phyloP scores from a whole-genome alignment of 2,888 invertebrate species.

The Chaitophorus viminalis region DNA sequence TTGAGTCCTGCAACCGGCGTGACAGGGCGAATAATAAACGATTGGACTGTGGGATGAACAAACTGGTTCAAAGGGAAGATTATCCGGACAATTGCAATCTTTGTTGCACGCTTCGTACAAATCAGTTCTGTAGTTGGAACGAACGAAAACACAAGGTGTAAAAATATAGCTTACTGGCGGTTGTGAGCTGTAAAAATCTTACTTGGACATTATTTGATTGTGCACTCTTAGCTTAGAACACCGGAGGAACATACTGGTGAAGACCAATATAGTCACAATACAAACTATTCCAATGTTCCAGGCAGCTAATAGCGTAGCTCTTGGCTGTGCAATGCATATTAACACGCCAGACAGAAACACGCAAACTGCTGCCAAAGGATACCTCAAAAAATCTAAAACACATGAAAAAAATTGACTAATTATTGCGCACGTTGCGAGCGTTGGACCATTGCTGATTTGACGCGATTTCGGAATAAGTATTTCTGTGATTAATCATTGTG shows the following conservation, averaged over 20 bases:
- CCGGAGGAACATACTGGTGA: constrained; percentile 68
- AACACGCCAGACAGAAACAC: constrained; percentile 71
- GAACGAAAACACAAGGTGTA: background rate
- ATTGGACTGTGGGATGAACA: constrained; percentile 71
- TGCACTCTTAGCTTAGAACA: constrained; percentile 70
- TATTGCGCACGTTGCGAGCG: background rate
- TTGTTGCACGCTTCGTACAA: constrained; percentile 71
- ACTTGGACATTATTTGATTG: constrained; percentile 67
- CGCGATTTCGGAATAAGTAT: background rate
- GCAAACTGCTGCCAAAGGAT: constrained; percentile 70
- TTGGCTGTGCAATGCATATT: constrained; percentile 70
- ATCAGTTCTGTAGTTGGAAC: constrained; percentile 65
- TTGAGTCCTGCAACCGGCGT: constrained; percentile 74
- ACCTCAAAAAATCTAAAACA: constrained; percentile 70
- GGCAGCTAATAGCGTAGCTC: constrained; percentile 69
- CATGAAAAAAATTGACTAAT: background rate
- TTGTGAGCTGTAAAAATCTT: constrained; percentile 61
- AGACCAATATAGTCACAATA: constrained; percentile 69
- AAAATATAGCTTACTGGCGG: too few relatives aligned
- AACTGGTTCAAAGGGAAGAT: constrained; percentile 73
- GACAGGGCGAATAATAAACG: constrained; percentile 79
- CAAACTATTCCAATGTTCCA: constrained; percentile 70
- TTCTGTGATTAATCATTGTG: background rate
- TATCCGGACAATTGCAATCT: constrained; percentile 70
- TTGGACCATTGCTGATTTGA: background rate